Conservation (phyloP, 2,797 vertebrate genomes). For the Takifugu rubripes region DNA sequence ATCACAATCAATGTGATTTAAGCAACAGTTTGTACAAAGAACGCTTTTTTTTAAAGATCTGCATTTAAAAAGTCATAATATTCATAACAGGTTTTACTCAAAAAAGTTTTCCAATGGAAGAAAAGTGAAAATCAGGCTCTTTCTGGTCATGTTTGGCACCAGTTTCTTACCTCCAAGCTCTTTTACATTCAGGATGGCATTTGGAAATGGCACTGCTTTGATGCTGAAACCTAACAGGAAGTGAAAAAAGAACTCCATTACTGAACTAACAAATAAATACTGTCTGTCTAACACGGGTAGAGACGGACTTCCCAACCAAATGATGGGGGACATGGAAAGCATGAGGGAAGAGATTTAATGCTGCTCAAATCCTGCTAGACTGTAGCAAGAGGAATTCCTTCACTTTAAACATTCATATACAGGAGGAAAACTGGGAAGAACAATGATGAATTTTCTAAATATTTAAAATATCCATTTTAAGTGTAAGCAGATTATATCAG, state of each 20-base stretch:
- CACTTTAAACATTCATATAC: constrained; percentile 37
- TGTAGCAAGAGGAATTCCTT: constrained; percentile 29
- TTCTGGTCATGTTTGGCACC: background rate
- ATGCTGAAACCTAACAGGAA: constrained; percentile 92
- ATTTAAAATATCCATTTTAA: constrained; percentile 33
- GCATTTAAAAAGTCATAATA: too few relatives aligned
- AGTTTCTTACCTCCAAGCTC: constrained; percentile 94
- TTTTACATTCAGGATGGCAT: constrained; percentile 96
- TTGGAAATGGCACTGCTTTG: constrained; percentile 97
- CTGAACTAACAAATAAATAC: too few relatives aligned
- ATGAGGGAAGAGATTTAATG: constrained; percentile 34
- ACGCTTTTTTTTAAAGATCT: too few relatives aligned
- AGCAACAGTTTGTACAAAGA: too few relatives aligned
- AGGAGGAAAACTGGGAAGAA: constrained; percentile 24
- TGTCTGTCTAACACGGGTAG: too few relatives aligned
- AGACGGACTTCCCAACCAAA: too few relatives aligned
- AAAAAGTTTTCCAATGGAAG: too few relatives aligned
- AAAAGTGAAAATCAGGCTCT: too few relatives aligned
- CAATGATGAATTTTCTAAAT: constrained; percentile 31
- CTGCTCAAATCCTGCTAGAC: constrained; percentile 32
- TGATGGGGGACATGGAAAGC: too few relatives aligned
- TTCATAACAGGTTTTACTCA: background rate
- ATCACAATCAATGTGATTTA: too few relatives aligned
- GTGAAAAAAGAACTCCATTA: constrained; percentile 19
- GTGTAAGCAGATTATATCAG: constrained; percentile 41